Percentiles rank a stretch among this genome's conserved stretches.
Evolutionary conservation across 2,888 invertebrate species (phyloP).

Genomic region (Penaeus monodon): DNA sequence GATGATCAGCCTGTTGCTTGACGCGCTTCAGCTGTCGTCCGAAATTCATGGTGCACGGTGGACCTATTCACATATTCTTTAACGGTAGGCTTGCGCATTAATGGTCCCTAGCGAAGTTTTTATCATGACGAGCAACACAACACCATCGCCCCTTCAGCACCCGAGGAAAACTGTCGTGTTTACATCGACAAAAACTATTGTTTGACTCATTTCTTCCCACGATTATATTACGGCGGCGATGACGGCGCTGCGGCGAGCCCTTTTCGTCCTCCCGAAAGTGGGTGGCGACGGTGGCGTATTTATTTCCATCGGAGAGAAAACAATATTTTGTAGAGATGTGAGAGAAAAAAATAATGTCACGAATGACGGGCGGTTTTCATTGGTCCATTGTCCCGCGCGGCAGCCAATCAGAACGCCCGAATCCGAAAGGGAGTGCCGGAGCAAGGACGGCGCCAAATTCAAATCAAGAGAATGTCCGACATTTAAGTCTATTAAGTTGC

Average conservation of each 20-base stretch:
- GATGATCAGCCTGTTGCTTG: slow-evolving; percentile 40
- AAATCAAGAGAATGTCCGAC: background rate
- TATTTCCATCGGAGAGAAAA: too few relatives aligned
- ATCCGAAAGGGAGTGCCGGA: slow-evolving; percentile 25
- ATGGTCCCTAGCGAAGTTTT: background rate
- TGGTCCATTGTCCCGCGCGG: background rate
- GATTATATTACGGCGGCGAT: background rate
- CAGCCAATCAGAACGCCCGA: slow-evolving; percentile 24
- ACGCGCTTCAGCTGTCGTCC: slow-evolving; percentile 41
- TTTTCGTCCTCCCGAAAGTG: background rate
- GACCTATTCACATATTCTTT: background rate
- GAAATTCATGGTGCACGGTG: slow-evolving; percentile 44
- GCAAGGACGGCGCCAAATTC: slow-evolving; percentile 19
- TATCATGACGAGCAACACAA: background rate
- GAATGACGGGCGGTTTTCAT: slow-evolving; percentile 10
- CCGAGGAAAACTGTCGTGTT: slow-evolving; percentile 41
- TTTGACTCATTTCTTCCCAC: background rate
- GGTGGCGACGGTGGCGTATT: too few relatives aligned
- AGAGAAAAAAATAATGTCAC: slow-evolving; percentile 23
- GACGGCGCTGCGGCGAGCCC: background rate
- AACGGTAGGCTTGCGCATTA: background rate
- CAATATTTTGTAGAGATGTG: too few relatives aligned
- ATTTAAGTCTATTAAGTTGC: too few relatives aligned
- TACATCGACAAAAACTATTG: slow-evolving; percentile 34
- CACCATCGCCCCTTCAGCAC: slow-evolving; percentile 12